phyloP scores from a whole-genome alignment of 1,140 invertebrate species.

The Drosophila arizonae region DNA sequence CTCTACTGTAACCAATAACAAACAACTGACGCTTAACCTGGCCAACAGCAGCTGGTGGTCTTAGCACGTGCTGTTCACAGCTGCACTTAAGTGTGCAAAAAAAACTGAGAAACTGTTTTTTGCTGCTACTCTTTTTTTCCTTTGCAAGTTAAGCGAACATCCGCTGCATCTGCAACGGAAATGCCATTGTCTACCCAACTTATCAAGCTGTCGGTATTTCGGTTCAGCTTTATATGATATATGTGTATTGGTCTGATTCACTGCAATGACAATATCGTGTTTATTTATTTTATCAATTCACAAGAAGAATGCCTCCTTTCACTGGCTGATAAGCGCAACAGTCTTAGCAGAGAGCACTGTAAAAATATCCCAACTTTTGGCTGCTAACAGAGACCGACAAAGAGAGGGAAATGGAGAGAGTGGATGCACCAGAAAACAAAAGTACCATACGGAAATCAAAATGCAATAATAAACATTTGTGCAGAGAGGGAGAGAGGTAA shows the following conservation, averaged over 20 bases:
- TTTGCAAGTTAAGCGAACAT: constrained; percentile 18
- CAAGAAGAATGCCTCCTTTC: neutral
- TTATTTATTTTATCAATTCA: constrained; percentile 34
- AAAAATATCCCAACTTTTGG: constrained; percentile 51
- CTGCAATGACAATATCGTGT: constrained; percentile 8
- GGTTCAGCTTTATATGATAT: neutral
- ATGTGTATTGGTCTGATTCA: constrained; percentile 25
- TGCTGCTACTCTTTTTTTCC: constrained; percentile 2
- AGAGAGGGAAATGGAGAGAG: constrained; percentile 25
- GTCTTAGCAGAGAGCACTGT: constrained; percentile 45
- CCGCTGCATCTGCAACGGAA: constrained; percentile 30
- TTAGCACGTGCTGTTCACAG: constrained; percentile 62
- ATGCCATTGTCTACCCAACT: neutral
- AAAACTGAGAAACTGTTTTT: neutral
- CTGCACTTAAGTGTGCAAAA: constrained; percentile 29
- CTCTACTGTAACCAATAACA: constrained; percentile 14
- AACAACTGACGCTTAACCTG: constrained; percentile 33
- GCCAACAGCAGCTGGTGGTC: constrained; percentile 19
- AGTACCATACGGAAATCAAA: constrained; percentile 71
- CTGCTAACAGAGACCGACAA: constrained; percentile 31
- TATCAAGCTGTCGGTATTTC: constrained; percentile 13
- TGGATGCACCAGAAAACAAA: constrained; percentile 38
- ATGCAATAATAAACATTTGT: constrained; percentile 74
- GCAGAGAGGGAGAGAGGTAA: constrained; percentile 33
- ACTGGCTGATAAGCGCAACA: constrained; percentile 35